Evolutionary conservation across 2,888 invertebrate genomes (phyloP), one percentile per base, ranked within the genome.

Genomic region (Eupithecia centaureata): DNA sequence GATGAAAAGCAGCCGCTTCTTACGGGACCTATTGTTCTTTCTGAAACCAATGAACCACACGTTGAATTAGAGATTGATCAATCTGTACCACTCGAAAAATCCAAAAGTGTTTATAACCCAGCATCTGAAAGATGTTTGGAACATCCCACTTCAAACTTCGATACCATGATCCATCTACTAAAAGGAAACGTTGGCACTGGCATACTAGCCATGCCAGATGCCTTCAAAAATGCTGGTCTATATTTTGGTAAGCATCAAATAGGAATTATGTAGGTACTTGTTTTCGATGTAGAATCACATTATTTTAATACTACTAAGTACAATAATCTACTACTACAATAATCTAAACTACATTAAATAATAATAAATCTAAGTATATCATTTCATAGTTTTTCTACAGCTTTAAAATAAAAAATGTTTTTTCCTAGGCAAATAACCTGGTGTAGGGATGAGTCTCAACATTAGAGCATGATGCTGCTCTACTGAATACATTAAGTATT

Each of bases 141-240:
- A 80, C 95, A 97, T 87, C 97, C 97, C 0, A 97, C 97, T 4
- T 96, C 97, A 74, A 97, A 96, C 89, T 94, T 95, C 77, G 96
- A 96, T 81, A 96, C 97, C 1, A 93, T 96, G 86, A 95, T 96
- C 75, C 96, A 96, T 83, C 89, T 96, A 72, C 87, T 96, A 42
- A 96, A 96, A 86, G 96, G 96, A 30, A 96, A 96, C 78, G 94
- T 95, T 73, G 99, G 99, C 8, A 99, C 99, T 0, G 99, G 99
- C 5, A 98, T 99, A 77, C 92, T 99, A 76, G 99, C 99, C 8
- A 98, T 99, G 97, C 99, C 99, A 5, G 96, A 98, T 90, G 98
- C 98, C 18, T 97, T 98, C 84, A 96, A 96, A 86, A 97, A 98
- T 92, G 96, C 98, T 65, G 99, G 99, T 13, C 94, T 98, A 67